These are phyloP conservation scores for Columbina picui DNA, from an alignment of 2,113 vertebrate species.

Conservation along the genomic window DNA sequence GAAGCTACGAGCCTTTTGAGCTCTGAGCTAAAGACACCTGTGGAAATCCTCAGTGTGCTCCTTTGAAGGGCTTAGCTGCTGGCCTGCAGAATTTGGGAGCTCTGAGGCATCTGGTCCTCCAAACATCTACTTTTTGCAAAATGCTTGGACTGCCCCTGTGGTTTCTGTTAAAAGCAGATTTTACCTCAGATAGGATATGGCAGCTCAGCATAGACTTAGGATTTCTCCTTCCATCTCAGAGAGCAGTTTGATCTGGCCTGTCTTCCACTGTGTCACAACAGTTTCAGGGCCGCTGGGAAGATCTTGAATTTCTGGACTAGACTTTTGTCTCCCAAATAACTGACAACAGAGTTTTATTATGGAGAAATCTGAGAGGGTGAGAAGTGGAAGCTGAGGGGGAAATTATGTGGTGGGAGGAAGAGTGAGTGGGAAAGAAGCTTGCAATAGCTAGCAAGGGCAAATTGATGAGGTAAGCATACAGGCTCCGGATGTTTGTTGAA, in stretches of 20 bases:
- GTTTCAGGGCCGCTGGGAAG: not conserved
- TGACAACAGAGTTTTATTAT: not conserved
- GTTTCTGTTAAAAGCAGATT: not conserved
- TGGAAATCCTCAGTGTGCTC: not conserved
- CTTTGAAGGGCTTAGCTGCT: not conserved
- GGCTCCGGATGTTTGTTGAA: conserved; percentile 24
- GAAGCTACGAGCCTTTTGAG: not conserved
- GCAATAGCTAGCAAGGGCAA: conserved; percentile 18
- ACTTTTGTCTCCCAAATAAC: not conserved
- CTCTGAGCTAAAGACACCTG: not conserved
- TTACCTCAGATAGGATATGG: not conserved
- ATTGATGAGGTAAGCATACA: conserved; percentile 9
- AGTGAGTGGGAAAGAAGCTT: conserved; percentile 34
- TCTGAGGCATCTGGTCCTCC: not conserved
- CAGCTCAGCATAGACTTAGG: not conserved
- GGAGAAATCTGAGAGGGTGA: conserved; percentile 12
- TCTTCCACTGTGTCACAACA: not conserved
- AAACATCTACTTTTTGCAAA: not conserved
- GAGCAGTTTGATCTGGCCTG: not conserved
- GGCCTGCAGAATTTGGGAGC: not conserved
- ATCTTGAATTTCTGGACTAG: not conserved
- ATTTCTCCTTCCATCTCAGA: not conserved
- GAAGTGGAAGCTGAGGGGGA: not conserved
- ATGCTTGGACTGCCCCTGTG: not conserved
- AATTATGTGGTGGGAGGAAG: conserved; percentile 3